Conservation (phyloP, 2,113 vertebrate genomes). For the Brachirus orientalis region DNA sequence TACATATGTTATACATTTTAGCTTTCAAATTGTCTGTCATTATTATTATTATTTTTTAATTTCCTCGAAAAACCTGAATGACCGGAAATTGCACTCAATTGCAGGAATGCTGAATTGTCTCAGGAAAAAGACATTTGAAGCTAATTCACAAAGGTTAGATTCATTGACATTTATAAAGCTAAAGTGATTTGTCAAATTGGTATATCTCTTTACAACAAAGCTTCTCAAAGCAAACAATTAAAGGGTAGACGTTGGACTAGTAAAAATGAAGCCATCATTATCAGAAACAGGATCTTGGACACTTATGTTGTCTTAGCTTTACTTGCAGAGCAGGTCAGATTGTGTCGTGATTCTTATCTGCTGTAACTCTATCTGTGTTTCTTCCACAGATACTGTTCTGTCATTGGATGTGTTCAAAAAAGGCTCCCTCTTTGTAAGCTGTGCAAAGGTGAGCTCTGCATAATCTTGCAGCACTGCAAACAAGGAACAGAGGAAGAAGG, state of each 20-base stretch:
- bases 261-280: fast-evolving
- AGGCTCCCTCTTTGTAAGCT: conserved; percentile 88
- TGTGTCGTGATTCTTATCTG: background rate
- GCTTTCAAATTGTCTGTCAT: too few relatives aligned
- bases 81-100: too few relatives aligned
- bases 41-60: too few relatives aligned
- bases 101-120: too few relatives aligned
- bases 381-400: conserved; percentile 87
- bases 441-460: conserved; percentile 87
- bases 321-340: conserved; percentile 17
- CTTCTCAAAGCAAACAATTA: background rate
- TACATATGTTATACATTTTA: too few relatives aligned
- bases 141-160: too few relatives aligned
- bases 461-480: background rate
- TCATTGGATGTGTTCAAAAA: conserved; percentile 93
- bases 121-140: too few relatives aligned
- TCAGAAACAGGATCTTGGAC: background rate
- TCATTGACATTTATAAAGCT: too few relatives aligned
- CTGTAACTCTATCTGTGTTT: background rate
- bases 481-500: background rate
- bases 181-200: too few relatives aligned
- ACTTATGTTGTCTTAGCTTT: background rate
- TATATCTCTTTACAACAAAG: background rate
- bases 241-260: too few relatives aligned
- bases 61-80: too few relatives aligned